Evolutionary conservation across 2,113 vertebrate genomes (phyloP), one percentile per base, ranked within the genome.

Genomic region (Pteronura brasiliensis): DNA sequence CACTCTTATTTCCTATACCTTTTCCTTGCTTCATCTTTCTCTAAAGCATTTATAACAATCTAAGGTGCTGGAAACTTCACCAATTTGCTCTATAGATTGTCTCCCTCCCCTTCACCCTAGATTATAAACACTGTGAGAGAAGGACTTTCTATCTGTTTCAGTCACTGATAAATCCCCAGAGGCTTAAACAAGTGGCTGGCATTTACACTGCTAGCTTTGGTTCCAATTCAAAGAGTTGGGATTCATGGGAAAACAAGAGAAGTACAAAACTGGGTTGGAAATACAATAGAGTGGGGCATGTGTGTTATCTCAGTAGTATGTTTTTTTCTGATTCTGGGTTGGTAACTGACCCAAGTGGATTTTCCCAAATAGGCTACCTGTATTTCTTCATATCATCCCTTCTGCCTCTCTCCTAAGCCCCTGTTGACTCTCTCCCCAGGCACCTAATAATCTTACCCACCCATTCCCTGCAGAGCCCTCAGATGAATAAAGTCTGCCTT

Each of bases 381-480:
- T 57, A 77, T 44, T 36, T 59, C 84, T 85, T 57, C 86, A 14
- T 25, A n/a, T 47, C 18, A 11, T 89, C 31, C 6, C 4, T 72
- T 85, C 25, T 82, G 8, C 11, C 27, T 80, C 20, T 79, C 82
- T 86, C 36, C 74, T 93, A 72, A 76, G 7, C 17, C 14, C 44
- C 14, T n/a, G 0, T 14, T 81, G n/a, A 13, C 15, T 96, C 29
- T 79, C 8, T 65, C 36, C 27, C 36, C 23, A 18, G 5, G 2
- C 0, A 4, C 14, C 1, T 1, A 72, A 9, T 42, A 29, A 13
- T 82, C 44, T 87, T 59, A 12, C 39, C 20, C 52, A 11, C 13
- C n/a, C 5, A 34, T 55, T 55, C 10, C 7, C n/a, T 18, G 18
- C 1, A 36, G 1, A 29, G 7, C 27, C 20, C 20, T 6, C 12